Percentiles rank a stretch among this genome's conserved stretches.
Evolutionary conservation across 2,113 vertebrate genomes (phyloP).

Genomic region (Scomber japonicus): DNA sequence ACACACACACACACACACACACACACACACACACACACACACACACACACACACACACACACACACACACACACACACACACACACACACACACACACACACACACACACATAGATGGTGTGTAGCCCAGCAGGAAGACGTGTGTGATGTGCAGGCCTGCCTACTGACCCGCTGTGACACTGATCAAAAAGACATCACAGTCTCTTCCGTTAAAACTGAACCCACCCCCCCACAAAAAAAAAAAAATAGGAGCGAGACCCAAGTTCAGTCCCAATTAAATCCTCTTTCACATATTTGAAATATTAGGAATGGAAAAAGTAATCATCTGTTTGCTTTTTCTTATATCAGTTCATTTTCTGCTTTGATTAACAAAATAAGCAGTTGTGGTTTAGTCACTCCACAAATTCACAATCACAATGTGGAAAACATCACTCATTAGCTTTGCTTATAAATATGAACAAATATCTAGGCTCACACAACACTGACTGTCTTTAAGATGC

Average conservation of each 20-base stretch:
- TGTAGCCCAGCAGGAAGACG: conserved; percentile 35
- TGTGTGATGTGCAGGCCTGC: conserved; percentile 44
- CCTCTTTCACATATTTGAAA: conserved; percentile 29
- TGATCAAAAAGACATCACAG: conserved; percentile 72
- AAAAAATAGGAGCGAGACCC: conserved; percentile 36
- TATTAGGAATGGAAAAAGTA: conserved; percentile 29
- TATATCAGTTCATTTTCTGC: neutral
- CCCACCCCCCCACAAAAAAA: no score
- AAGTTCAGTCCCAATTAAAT: conserved; percentile 30
- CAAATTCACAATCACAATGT: neutral
- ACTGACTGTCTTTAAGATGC: neutral
- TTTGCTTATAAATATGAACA: conserved; percentile 7
- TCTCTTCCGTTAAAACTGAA: conserved; percentile 37
- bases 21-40: conserved; percentile 2
- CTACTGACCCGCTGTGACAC: conserved; percentile 66
- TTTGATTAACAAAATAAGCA: conserved; percentile 35
- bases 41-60: conserved; percentile 1
- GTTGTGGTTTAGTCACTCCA: neutral
- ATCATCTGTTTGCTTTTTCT: neutral
- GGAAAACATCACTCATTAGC: neutral
- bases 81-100: neutral
- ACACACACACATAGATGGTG: conserved; percentile 10
- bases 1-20: conserved; percentile 1
- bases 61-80: neutral
- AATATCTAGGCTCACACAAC: neutral